A percentile compares a stretch with the other conserved stretches of the same genome.
Evolutionary conservation across 2,888 invertebrate genomes (phyloP).

Genomic region (Apamea epomidion): DNA sequence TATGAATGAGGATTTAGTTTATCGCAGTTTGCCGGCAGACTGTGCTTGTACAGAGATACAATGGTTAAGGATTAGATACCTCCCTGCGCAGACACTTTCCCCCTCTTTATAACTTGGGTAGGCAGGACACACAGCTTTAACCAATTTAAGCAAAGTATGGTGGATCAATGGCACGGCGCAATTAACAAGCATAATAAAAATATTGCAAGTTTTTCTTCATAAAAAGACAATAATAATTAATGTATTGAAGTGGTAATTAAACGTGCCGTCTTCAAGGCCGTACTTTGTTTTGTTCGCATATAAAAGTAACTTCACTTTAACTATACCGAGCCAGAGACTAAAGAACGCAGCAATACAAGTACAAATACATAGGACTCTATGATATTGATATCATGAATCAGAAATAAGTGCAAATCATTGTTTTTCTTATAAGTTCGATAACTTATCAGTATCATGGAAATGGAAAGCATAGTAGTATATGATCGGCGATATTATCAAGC

Average conservation of each 20-base stretch:
- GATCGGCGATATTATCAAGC: background rate
- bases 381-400: too few relatives aligned
- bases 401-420: conserved; percentile 11
- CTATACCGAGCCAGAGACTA: conserved; percentile 8
- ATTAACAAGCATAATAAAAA: conserved; percentile 5
- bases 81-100: conserved; percentile 15
- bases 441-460: conserved; percentile 20
- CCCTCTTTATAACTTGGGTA: conserved; percentile 4
- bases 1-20: conserved; percentile 37
- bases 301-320: conserved; percentile 22
- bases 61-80: conserved; percentile 12
- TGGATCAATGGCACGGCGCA: background rate
- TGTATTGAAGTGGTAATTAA: conserved; percentile 55
- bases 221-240: conserved; percentile 31
- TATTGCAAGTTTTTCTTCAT: conserved; percentile 28
- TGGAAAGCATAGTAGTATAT: conserved; percentile 9
- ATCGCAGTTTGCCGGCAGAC: conserved; percentile 23
- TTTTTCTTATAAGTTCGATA: conserved; percentile 25
- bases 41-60: conserved; percentile 18
- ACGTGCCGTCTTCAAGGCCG: conserved; percentile 51
- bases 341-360: conserved; percentile 15
- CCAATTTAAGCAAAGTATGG: background rate
- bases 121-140: background rate
- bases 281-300: conserved; percentile 28
- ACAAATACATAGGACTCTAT: background rate